Evolutionary conservation across 2,888 invertebrate genomes (phyloP).

Genomic region (Tortricodes alternella): DNA sequence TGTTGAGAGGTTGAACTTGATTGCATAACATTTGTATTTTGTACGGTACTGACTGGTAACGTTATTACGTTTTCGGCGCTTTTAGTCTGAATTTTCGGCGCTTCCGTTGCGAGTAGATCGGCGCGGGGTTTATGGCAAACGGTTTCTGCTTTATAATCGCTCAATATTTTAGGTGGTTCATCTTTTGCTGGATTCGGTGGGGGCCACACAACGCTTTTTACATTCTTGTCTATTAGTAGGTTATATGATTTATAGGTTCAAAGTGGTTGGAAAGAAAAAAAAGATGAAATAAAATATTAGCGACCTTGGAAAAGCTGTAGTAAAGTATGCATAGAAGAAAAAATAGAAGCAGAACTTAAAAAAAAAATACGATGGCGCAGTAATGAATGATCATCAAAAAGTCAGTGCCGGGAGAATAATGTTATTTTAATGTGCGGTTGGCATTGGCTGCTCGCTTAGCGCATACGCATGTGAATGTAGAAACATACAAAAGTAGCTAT

Average conservation of each 20-base stretch:
- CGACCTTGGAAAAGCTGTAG: conserved; percentile 52
- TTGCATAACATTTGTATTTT: conserved; percentile 49
- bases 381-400: conserved; percentile 50
- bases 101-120: conserved; percentile 40
- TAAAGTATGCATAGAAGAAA: conserved; percentile 26
- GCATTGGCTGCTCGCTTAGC: conserved; percentile 63
- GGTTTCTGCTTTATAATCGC: conserved; percentile 44
- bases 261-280: conserved; percentile 56
- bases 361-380: conserved; percentile 44
- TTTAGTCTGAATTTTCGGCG: conserved; percentile 32
- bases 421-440: conserved; percentile 62
- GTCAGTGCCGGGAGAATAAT: conserved; percentile 59
- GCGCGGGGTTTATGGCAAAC: conserved; percentile 38
- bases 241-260: conserved; percentile 49
- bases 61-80: conserved; percentile 23
- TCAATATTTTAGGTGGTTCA: conserved; percentile 53
- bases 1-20: conserved; percentile 49
- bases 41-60: conserved; percentile 35
- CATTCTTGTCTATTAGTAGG: conserved; percentile 72
- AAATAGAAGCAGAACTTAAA: conserved; percentile 36
- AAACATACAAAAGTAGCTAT: conserved; percentile 61
- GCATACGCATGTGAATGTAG: conserved; percentile 53
- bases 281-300: conserved; percentile 73
- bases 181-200: conserved; percentile 74
- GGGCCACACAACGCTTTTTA: conserved; percentile 81